These are phyloP conservation scores for Diorhabda carinulata DNA, from an alignment of 1,140 invertebrate genomes.

Conservation along the genomic window DNA sequence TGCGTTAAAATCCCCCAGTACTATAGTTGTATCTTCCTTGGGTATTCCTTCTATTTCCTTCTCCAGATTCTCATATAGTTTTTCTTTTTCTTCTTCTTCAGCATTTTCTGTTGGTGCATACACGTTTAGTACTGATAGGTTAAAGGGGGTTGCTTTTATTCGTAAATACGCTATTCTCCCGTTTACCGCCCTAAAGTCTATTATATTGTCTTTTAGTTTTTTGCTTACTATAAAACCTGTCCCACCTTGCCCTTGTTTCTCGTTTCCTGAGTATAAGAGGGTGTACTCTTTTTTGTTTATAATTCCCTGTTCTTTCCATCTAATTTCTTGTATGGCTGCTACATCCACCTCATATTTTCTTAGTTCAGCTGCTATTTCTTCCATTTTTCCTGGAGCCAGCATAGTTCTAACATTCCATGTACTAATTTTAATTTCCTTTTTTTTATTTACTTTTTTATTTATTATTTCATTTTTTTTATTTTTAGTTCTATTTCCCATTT, in stretches of 20 bases:
- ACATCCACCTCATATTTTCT: constrained; percentile 9
- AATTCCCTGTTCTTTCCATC: constrained; percentile 6
- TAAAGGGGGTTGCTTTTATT: too few relatives aligned
- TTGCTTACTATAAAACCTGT: constrained; percentile 2
- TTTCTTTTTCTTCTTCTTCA: background rate
- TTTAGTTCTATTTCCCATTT: too few relatives aligned
- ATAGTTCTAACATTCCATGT: constrained; percentile 19
- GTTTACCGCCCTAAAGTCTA: too few relatives aligned
- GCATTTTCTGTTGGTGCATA: too few relatives aligned
- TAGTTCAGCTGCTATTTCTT: constrained; percentile 15
- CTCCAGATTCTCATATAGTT: background rate
- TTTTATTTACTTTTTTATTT: constrained; percentile 3
- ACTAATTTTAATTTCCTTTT: constrained; percentile 8
- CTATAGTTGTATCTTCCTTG: too few relatives aligned
- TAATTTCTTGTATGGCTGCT: constrained; percentile 7
- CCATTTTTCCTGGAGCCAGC: constrained; percentile 11
- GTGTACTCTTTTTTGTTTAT: constrained; percentile 1
- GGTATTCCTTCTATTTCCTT: too few relatives aligned
- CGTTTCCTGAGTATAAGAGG: constrained; percentile 6
- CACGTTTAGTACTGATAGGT: too few relatives aligned
- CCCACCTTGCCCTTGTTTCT: constrained; percentile 14
- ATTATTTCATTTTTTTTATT: background rate
- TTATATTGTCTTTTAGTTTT: background rate
- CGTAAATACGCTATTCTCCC: too few relatives aligned
- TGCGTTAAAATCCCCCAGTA: too few relatives aligned